Percentiles rank a stretch among this genome's conserved stretches.
Evolutionary conservation across 2,797 vertebrate species (phyloP).

Genomic region (Gymnothorax javanicus): DNA sequence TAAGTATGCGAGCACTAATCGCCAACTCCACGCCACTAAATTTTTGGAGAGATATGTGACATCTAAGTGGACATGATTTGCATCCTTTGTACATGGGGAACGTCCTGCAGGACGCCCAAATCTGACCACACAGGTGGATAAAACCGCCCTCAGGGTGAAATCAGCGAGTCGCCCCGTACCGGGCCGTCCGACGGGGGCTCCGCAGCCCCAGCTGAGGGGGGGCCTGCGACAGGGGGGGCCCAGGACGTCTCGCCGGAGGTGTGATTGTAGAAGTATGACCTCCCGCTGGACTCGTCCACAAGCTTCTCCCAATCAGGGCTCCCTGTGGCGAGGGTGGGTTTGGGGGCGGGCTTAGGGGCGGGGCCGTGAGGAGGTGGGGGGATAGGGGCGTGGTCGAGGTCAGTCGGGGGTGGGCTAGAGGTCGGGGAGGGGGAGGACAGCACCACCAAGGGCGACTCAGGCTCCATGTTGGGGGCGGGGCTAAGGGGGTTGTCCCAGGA

Average conservation of each 20-base stretch:
- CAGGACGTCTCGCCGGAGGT: slow-evolving; percentile 78
- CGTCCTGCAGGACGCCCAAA: too few species aligned
- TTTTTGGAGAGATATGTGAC: too few species aligned
- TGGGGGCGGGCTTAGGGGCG: slow-evolving; percentile 44
- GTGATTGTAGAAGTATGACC: slow-evolving; percentile 80
- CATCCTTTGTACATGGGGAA: too few species aligned
- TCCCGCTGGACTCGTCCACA: slow-evolving; percentile 75
- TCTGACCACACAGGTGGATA: too few species aligned
- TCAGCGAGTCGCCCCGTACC: slow-evolving; percentile 62
- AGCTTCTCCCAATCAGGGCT: slow-evolving; percentile 74
- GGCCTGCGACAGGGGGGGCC: slow-evolving; percentile 58
- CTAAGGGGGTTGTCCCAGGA: slow-evolving; percentile 80
- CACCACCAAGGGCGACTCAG: slow-evolving; percentile 15
- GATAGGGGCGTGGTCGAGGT: slow-evolving; percentile 46
- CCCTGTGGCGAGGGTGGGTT: slow-evolving; percentile 46
- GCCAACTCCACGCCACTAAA: too few species aligned
- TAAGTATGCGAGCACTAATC: too few species aligned
- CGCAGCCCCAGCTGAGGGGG: slow-evolving; percentile 44
- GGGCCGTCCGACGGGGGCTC: slow-evolving; percentile 52
- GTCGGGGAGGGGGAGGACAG: slow-evolving; percentile 21
- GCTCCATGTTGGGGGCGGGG: slow-evolving; percentile 34
- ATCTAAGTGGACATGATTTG: too few species aligned
- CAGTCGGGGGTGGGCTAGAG: slow-evolving; percentile 47
- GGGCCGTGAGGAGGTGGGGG: slow-evolving; percentile 29
- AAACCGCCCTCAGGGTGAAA: neutral